Conservation (phyloP, 2,797 vertebrate species). For the Sebastes diaconus region DNA sequence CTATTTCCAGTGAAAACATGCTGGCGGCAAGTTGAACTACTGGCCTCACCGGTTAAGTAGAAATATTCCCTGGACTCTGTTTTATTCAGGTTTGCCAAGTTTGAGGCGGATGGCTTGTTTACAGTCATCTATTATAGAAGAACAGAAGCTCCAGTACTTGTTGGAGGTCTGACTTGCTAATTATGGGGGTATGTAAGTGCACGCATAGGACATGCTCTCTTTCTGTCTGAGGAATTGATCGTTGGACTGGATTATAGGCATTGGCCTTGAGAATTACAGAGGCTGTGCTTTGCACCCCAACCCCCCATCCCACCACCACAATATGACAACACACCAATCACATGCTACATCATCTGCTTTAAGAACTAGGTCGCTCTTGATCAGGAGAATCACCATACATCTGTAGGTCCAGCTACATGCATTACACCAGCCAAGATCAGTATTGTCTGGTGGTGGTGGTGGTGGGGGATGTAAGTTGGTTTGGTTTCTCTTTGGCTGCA, state of each 20-base stretch:
- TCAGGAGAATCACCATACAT: slow-evolving; percentile 64
- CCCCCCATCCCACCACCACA: slow-evolving; percentile 34
- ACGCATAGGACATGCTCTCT: background rate
- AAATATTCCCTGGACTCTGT: background rate
- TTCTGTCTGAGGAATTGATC: slow-evolving; percentile 46
- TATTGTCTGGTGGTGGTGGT: background rate
- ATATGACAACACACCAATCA: slow-evolving; percentile 72
- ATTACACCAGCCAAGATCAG: background rate
- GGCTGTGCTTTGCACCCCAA: slow-evolving; percentile 32
- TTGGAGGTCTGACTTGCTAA: slow-evolving; percentile 23
- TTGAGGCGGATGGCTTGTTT: slow-evolving; percentile 30
- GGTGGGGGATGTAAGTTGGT: background rate
- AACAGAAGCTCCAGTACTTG: slow-evolving; percentile 18
- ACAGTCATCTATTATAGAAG: slow-evolving; percentile 33
- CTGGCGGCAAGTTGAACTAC: background rate
- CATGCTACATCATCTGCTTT: slow-evolving; percentile 63
- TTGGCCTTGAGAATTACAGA: slow-evolving; percentile 64
- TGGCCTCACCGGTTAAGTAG: background rate
- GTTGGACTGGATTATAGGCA: slow-evolving; percentile 56
- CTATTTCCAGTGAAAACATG: background rate
- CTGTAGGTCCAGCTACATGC: slow-evolving; percentile 56
- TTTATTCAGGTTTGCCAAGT: slow-evolving; percentile 12
- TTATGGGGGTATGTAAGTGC: slow-evolving; percentile 17
- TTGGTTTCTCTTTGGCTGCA: background rate
- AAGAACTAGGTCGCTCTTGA: slow-evolving; percentile 69